These are phyloP conservation scores for Rotaria sp. DNA, from an alignment of 2,888 invertebrate species.

Conservation along the genomic window DNA sequence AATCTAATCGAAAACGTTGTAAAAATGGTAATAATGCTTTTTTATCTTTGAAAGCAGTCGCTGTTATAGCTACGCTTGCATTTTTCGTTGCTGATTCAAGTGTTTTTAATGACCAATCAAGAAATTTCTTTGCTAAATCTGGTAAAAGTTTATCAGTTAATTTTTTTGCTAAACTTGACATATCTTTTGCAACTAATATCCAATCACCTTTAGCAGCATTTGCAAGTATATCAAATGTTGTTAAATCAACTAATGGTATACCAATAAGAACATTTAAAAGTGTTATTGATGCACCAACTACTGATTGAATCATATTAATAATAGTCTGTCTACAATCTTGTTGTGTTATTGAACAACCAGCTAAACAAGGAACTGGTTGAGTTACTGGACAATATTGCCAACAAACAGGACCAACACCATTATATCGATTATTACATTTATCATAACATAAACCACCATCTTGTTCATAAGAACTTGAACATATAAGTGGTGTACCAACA, in stretches of 20 bases:
- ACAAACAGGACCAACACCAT: conserved; percentile 37
- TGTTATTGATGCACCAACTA: background rate
- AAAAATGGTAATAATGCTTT: background rate
- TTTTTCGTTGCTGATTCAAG: background rate
- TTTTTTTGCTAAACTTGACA: background rate
- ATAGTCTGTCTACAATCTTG: background rate
- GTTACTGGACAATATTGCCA: conserved; percentile 20
- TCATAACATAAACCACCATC: conserved; percentile 31
- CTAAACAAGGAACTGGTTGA: conserved; percentile 1
- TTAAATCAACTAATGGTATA: conserved; percentile 23
- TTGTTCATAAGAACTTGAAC: background rate
- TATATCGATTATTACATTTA: conserved; percentile 10
- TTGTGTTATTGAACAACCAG: background rate
- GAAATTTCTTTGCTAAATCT: conserved; percentile 3
- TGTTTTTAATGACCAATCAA: conserved; percentile 9
- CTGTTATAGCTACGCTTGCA: background rate
- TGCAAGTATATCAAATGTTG: background rate
- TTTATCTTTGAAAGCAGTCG: background rate
- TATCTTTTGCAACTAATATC: background rate
- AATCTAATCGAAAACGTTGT: background rate
- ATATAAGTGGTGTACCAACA: conserved; percentile 24
- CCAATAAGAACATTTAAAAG: background rate
- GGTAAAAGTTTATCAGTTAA: background rate
- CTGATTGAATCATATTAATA: conserved; percentile 16
- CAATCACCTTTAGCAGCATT: conserved; percentile 28